A percentile compares a stretch with the other conserved stretches of the same genome.
phyloP scores from a whole-genome alignment of 1,140 invertebrate genomes.

The Cylas formicarius region DNA sequence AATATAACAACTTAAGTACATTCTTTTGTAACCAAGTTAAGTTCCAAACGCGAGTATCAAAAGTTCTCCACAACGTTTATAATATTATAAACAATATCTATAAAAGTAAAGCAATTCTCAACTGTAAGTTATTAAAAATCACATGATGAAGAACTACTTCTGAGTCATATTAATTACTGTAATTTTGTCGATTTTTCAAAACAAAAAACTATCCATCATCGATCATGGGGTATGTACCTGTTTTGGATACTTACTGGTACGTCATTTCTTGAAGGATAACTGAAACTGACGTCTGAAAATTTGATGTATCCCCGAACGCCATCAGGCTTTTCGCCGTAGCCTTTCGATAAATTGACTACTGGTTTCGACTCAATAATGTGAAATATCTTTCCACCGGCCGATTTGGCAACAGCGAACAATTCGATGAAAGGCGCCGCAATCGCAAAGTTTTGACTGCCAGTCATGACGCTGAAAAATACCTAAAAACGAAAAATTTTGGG shows the following conservation, averaged over 20 bases:
- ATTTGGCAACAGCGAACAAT: conserved; percentile 64
- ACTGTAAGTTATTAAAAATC: too few species aligned
- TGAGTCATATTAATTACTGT: too few species aligned
- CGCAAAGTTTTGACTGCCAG: conserved; percentile 58
- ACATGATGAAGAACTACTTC: too few species aligned
- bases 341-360: conserved; percentile 68
- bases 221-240: too few species aligned
- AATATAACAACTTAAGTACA: too few species aligned
- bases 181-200: too few species aligned
- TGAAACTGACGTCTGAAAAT: conserved; percentile 71
- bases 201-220: too few species aligned
- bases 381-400: conserved; percentile 77
- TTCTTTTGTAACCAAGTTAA: too few species aligned
- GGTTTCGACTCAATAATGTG: conserved; percentile 73
- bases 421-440: conserved; percentile 78
- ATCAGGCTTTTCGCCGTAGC: conserved; percentile 54
- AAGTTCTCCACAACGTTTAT: too few species aligned
- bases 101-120: too few species aligned
- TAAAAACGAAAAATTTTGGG: not conserved
- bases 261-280: conserved; percentile 79
- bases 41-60: too few species aligned
- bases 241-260: conserved; percentile 47
- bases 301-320: conserved; percentile 65
- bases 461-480: conserved; percentile 17
- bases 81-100: too few species aligned